Evolutionary conservation across 2,797 vertebrate species (phyloP), one percentile per base, ranked within the genome.

Genomic region (Ataeniobius toweri): DNA sequence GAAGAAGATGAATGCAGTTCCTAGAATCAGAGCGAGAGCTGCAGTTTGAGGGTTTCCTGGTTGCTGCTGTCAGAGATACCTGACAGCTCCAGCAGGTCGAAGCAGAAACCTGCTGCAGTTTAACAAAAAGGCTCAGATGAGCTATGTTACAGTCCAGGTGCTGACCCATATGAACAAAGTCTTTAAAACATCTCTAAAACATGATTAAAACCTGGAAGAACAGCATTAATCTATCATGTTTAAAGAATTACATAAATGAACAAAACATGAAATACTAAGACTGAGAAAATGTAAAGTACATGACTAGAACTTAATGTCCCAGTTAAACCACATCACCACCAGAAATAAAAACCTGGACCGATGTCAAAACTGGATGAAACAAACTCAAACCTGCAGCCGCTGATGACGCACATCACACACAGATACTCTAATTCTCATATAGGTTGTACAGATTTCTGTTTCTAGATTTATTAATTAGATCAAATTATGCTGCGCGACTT

Each of bases 11-110:
- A 48, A 63, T 13, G 3, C 63, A 70, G 80, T 92, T 92, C 88
- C 88, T 89, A 82, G 88, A 92, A 92, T 88, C 82, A 78, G 74
- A 53, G 24, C 76, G 80, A 46, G 39, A 3, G 68, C 22, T n/a
- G 61, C 26, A 13, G 70, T 36, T 31, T 48, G 13, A 85, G 10
- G 63, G 84, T 82, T 90, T 89, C 79, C 89, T 90, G 88, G 6
- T 50, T 68, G 28, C 44, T 20, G n/a, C 31, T 71, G 59, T 20
- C 61, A 8, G 53, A 9, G 61, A 31, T 12, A 36, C 61, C 31
- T 39, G 61, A 65, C 61, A 39, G 16, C 59, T 18, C 16, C 5
- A 6, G 16, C 51, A 53, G 51, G 51, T 24, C 53, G 20, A 31
- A 6, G 36, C 63, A 39, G 28, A 6, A 2, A 6, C 5, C 26